Conservation (phyloP, 2,888 invertebrate species). For the Heliconius cydno region DNA sequence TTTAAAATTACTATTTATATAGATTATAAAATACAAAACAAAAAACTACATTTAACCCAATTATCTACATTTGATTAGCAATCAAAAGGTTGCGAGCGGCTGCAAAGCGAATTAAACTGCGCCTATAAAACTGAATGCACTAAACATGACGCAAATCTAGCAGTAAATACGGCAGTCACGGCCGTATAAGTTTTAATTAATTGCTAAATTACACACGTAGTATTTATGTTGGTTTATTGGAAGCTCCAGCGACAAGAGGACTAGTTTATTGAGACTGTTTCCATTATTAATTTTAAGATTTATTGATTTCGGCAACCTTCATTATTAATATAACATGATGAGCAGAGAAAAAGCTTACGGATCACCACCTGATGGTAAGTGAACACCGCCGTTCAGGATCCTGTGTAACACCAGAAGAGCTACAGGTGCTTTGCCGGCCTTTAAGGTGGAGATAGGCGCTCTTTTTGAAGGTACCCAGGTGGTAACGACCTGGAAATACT, state of each 20-base stretch:
- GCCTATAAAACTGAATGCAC: conserved; percentile 63
- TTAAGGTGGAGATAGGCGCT: too few relatives aligned
- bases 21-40: background rate
- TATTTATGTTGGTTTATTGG: conserved; percentile 66
- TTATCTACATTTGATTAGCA: conserved; percentile 33
- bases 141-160: conserved; percentile 70
- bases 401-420: too few relatives aligned
- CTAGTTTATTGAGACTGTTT: conserved; percentile 59
- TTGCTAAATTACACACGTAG: conserved; percentile 78
- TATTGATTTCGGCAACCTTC: background rate
- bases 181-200: conserved; percentile 81
- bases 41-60: background rate
- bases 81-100: conserved; percentile 37
- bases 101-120: conserved; percentile 44
- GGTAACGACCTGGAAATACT: too few relatives aligned
- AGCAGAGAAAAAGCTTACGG: background rate
- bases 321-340: background rate
- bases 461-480: too few relatives aligned
- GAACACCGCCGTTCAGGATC: too few relatives aligned
- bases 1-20: too few relatives aligned
- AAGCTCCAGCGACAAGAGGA: conserved; percentile 56
- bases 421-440: too few relatives aligned
- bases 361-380: too few relatives aligned
- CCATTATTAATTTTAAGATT: conserved; percentile 50
- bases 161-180: conserved; percentile 75